Evolutionary conservation across 1,140 invertebrate genomes (phyloP), one percentile per base, ranked within the genome.

Genomic region (Trypoxylus dichotomus): DNA sequence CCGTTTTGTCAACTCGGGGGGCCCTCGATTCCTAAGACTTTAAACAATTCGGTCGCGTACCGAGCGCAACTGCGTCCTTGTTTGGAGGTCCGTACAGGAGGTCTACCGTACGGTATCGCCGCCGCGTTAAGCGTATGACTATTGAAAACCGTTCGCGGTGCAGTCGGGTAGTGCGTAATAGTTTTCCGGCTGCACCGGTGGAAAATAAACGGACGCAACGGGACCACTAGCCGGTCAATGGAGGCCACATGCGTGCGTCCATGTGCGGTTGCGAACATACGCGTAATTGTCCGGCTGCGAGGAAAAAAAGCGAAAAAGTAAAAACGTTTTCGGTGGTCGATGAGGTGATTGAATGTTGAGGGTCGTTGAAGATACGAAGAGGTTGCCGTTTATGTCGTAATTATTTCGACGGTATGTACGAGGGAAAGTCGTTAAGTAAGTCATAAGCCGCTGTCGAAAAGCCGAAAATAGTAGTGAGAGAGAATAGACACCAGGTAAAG

Each of bases 1-100:
- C 72, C 72, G 72, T 74, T 74, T 74, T 74, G 72, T 74, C 72
- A 74, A 41, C 72, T 37, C 29, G 72, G 72, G 72, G 29, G 72
- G 72, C 72, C 72, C 72, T 43, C 72, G 72, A 41, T 74, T 54
- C 47, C 47, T 24, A 24, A 7, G 72, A 74, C 72, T 41, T 41
- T 74, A 74, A 24, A 74, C 32, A 43, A 43, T 43, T n/a, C 29
- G 19, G 32, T 74, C 72, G 29, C 72, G 72, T 54, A 54, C 72
- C 29, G 72, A 6, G 37, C 29, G 72, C 19, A 21, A 41, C 72
- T 21, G 41, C 41, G 72, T n/a, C 29, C 29, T 74, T 74, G 72
- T 74, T 74, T 74, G 72, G 72, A 74, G 72, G 72, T 74, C 29
- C 13, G 72, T 27, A 74, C 72, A 27, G 72, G 72, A 37, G 72